Evolutionary conservation across 2,888 invertebrate genomes (phyloP).

Genomic region (Rhamphomyia laevipes): DNA sequence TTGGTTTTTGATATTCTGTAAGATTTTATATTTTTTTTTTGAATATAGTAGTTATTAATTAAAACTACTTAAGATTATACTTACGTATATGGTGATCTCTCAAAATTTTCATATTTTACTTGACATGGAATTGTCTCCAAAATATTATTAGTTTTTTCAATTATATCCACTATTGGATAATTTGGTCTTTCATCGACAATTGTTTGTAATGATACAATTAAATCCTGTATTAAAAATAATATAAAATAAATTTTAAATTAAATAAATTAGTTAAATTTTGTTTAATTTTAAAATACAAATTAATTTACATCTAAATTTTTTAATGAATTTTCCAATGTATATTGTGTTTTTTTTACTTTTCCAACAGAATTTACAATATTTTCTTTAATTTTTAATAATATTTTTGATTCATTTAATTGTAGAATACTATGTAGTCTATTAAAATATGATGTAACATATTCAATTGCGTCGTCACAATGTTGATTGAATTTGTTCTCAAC

Average conservation of each 20-base stretch:
- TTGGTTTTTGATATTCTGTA: too few relatives aligned
- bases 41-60: neutral
- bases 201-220: neutral
- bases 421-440: slow-evolving; percentile 27
- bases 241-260: neutral
- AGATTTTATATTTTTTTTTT: neutral
- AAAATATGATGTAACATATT: slow-evolving; percentile 25
- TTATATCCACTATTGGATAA: neutral
- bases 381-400: slow-evolving; percentile 22
- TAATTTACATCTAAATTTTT: slow-evolving; percentile 8
- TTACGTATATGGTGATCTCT: slow-evolving; percentile 11
- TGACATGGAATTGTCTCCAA: slow-evolving; percentile 8
- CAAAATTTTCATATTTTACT: slow-evolving; percentile 4
- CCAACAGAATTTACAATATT: neutral
- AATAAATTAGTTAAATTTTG: neutral
- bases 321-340: neutral
- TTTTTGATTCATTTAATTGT: slow-evolving; percentile 26
- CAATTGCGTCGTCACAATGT: slow-evolving; percentile 22
- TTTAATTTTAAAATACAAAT: too few relatives aligned
- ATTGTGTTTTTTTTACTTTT: neutral
- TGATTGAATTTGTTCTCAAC: slow-evolving; percentile 23
- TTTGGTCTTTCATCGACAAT: neutral
- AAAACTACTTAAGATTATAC: too few relatives aligned
- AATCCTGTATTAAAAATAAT: neutral
- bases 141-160: slow-evolving; percentile 7